Percentiles rank a stretch among this genome's conserved stretches.
Conservation (phyloP, 64 coral and sea anemone genomes). For the Montipora capricornis region DNA sequence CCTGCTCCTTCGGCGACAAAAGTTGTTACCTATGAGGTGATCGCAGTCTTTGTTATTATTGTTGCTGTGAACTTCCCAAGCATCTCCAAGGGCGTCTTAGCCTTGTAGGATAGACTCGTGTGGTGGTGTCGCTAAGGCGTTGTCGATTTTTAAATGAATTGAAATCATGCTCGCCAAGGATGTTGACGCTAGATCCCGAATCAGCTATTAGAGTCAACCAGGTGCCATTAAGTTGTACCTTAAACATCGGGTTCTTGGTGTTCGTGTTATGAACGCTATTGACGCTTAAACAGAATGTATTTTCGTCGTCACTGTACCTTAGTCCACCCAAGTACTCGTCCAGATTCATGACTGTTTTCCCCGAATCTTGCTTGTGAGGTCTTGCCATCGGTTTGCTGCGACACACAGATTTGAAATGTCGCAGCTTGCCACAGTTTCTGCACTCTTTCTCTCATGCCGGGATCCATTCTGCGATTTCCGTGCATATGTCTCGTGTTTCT, state of each 20-base stretch:
- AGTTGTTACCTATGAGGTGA: no score
- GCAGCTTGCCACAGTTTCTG: conserved; percentile 18
- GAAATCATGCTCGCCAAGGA: conserved; percentile 63
- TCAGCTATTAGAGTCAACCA: conserved; percentile 58
- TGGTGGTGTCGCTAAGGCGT: not conserved
- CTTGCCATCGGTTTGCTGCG: not conserved
- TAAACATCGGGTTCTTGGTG: conserved; percentile 45
- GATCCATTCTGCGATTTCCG: not conserved
- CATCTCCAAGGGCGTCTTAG: conserved; percentile 58
- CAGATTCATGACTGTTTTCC: not conserved
- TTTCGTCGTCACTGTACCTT: conserved; percentile 38
- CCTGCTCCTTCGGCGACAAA: conserved; percentile 50
- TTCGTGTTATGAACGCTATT: conserved; percentile 6
- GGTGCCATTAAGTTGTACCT: conserved; percentile 25
- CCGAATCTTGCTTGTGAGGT: not conserved
- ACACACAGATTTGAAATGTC: conserved; percentile 66
- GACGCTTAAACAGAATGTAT: conserved; percentile 28
- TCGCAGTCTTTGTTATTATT: no score
- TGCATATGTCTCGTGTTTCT: not conserved
- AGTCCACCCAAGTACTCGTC: not conserved
- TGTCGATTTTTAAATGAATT: conserved; percentile 37
- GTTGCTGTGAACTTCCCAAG: conserved; percentile 45
- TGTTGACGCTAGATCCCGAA: conserved; percentile 66
- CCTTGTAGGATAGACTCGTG: not conserved
- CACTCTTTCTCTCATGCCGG: conserved; percentile 2